A percentile compares a stretch with the other conserved stretches of the same genome.
Conservation (phyloP, 2,888 invertebrate genomes). For the Muscina levida region DNA sequence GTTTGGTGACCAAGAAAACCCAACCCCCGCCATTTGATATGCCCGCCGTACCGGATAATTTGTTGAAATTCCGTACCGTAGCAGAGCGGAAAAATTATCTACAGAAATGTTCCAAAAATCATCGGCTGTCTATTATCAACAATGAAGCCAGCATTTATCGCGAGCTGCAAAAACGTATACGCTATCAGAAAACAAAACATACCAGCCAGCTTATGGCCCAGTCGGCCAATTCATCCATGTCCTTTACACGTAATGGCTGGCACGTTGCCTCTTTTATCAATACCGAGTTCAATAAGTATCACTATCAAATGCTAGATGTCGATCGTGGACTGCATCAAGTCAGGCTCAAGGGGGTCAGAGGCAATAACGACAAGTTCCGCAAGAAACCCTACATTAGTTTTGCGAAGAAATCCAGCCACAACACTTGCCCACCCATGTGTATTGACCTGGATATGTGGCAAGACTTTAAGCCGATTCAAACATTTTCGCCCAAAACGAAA, state of each 20-base stretch:
- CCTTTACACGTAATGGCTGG: constrained; percentile 78
- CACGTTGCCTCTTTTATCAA: constrained; percentile 77
- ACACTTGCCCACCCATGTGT: constrained; percentile 64
- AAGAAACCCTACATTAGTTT: constrained; percentile 71
- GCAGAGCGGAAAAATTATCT: constrained; percentile 81
- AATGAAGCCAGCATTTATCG: constrained; percentile 78
- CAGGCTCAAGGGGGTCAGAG: constrained; percentile 75
- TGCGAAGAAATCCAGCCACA: constrained; percentile 16
- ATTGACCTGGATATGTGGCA: constrained; percentile 69
- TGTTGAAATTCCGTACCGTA: constrained; percentile 81
- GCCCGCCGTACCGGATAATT: constrained; percentile 76
- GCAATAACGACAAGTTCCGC: constrained; percentile 74
- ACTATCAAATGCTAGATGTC: constrained; percentile 75
- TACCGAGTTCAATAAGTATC: constrained; percentile 77
- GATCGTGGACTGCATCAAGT: constrained; percentile 71
- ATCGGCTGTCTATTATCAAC: constrained; percentile 79
- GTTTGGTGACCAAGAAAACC: constrained; percentile 74
- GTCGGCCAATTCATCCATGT: constrained; percentile 71
- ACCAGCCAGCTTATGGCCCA: constrained; percentile 73
- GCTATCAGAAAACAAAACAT: constrained; percentile 74
- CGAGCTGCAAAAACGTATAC: constrained; percentile 76
- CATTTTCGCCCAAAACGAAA: constrained; percentile 65
- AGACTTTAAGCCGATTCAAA: constrained; percentile 70
- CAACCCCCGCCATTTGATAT: constrained; percentile 76
- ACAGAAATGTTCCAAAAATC: constrained; percentile 75